Evolutionary conservation across 1,140 invertebrate species (phyloP).

Genomic region (Calycopis cecrops): DNA sequence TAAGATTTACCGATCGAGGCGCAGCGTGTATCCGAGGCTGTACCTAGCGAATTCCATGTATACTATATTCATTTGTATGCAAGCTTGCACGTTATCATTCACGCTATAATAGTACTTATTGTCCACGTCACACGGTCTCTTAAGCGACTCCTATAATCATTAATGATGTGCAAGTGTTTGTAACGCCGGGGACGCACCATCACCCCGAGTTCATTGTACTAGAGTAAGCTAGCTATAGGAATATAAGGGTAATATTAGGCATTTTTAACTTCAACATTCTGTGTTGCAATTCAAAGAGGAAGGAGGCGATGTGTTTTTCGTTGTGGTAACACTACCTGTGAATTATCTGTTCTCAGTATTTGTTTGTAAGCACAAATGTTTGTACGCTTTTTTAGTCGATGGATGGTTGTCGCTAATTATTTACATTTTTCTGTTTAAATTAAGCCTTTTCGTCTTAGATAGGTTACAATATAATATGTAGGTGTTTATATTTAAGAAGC

Average conservation of each 20-base stretch:
- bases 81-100: conserved; percentile 27
- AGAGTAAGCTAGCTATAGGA: conserved; percentile 59
- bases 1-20: not conserved
- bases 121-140: conserved; percentile 18
- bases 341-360: conserved; percentile 45
- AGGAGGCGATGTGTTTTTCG: conserved; percentile 32
- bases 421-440: conserved; percentile 35
- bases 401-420: conserved; percentile 48
- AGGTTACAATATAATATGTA: conserved; percentile 62
- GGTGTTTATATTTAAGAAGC: conserved; percentile 58
- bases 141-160: conserved; percentile 9
- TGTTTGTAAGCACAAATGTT: conserved; percentile 41
- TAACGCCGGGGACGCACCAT: conserved; percentile 17
- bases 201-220: conserved; percentile 45
- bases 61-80: conserved; percentile 32
- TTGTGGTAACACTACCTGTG: conserved; percentile 38
- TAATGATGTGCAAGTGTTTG: conserved; percentile 22
- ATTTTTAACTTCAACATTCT: conserved; percentile 65
- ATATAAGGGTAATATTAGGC: conserved; percentile 53
- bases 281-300: conserved; percentile 51
- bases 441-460: conserved; percentile 63
- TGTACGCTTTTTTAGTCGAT: conserved; percentile 44
- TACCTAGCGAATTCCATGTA: conserved; percentile 15
- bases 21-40: conserved; percentile 8
- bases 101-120: conserved; percentile 32